Conservation (phyloP, 64 coral and sea anemone species). For the Pachyseris speciosa region DNA sequence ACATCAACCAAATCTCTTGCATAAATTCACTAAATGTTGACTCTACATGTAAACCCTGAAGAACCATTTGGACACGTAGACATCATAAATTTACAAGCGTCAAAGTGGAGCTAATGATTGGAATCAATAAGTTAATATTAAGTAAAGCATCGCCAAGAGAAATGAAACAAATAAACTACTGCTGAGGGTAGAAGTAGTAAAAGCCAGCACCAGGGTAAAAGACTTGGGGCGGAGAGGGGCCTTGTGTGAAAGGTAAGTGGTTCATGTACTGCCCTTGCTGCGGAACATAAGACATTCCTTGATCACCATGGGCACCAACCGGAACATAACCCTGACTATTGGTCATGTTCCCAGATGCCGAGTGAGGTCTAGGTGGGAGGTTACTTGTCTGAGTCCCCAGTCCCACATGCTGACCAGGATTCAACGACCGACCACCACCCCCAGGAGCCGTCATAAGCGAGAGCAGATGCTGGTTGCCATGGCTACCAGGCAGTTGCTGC, state of each 20-base stretch:
- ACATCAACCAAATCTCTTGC: slow-evolving; percentile 17
- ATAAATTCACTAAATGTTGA: slow-evolving; percentile 17
- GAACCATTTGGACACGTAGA: slow-evolving; percentile 13
- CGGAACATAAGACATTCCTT: slow-evolving; percentile 71
- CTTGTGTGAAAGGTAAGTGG: slow-evolving; percentile 80
- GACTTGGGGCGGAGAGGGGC: slow-evolving; percentile 55
- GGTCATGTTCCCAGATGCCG: slow-evolving; percentile 83
- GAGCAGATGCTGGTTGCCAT: slow-evolving; percentile 82
- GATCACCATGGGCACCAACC: slow-evolving; percentile 74
- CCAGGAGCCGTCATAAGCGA: slow-evolving; percentile 75
- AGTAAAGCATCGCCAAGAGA: slow-evolving; percentile 6
- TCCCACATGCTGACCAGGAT: slow-evolving; percentile 3
- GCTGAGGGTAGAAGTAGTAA: slow-evolving; percentile 74
- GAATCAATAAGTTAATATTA: slow-evolving; percentile 49
- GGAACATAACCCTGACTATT: slow-evolving; percentile 69
- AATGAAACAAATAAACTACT: slow-evolving; percentile 24
- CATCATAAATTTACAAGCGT: slow-evolving; percentile 44
- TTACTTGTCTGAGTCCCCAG: slow-evolving; percentile 33
- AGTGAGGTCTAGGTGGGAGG: slow-evolving; percentile 91
- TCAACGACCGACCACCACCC: slow-evolving; percentile 50
- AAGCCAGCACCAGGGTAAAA: slow-evolving; percentile 76
- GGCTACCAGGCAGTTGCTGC: slow-evolving; percentile 52
- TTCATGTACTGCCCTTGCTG: slow-evolving; percentile 80
- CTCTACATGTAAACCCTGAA: slow-evolving; percentile 36
- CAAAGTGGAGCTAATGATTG: slow-evolving; percentile 21